Conservation (phyloP, 2,113 vertebrate genomes). For the Danionella cerebrum region DNA sequence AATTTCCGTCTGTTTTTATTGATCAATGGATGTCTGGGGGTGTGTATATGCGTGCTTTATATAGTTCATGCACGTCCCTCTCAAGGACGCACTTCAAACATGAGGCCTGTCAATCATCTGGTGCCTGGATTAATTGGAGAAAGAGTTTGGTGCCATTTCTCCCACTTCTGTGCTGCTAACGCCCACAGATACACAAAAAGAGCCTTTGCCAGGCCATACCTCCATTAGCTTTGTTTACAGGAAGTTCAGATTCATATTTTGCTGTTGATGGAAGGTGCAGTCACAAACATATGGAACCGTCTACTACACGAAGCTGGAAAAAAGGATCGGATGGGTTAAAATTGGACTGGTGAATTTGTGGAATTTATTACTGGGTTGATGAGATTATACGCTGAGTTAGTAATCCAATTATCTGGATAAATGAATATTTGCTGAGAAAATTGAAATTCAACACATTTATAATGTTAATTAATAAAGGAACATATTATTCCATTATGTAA, state of each 20-base stretch:
- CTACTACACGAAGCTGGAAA: not conserved
- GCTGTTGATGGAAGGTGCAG: not conserved
- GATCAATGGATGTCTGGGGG: slow-evolving; percentile 2
- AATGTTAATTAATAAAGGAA: too few species aligned
- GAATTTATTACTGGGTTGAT: too few species aligned
- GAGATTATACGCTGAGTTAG: not conserved
- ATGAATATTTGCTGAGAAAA: not conserved
- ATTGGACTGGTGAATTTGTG: not conserved
- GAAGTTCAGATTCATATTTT: not conserved
- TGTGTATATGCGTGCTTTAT: not conserved
- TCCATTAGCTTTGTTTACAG: slow-evolving; percentile 11
- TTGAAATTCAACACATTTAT: too few species aligned
- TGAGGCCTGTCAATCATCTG: slow-evolving; percentile 18
- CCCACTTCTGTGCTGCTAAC: not conserved
- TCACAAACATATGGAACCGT: not conserved
- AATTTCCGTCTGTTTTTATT: slow-evolving; percentile 25
- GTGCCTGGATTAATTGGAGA: slow-evolving; percentile 8
- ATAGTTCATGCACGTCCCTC: slow-evolving; percentile 20
- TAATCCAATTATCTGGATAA: not conserved
- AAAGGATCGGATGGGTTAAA: not conserved
- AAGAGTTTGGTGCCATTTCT: not conserved
- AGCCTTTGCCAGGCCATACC: not conserved
- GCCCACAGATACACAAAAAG: not conserved
- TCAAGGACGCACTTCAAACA: slow-evolving; percentile 20
- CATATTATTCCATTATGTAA: too few species aligned